Percentiles rank a stretch among this genome's conserved stretches.
phyloP scores from a whole-genome alignment of 2,888 invertebrate species.

The Epinotia demarniana region DNA sequence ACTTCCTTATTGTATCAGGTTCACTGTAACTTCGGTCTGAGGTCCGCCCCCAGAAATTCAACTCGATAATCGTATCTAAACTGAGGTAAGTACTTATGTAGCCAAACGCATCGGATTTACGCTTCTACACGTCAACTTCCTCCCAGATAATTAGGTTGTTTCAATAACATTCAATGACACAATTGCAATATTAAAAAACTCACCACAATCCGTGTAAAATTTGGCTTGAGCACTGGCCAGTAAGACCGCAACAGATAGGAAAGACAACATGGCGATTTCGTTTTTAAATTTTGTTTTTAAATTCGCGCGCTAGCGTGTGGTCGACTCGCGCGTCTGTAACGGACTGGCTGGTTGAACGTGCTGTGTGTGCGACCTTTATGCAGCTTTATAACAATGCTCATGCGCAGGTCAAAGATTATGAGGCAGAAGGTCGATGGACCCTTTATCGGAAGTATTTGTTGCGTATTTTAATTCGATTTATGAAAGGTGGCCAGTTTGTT shows the following conservation, averaged over 20 bases:
- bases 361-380: constrained; percentile 70
- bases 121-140: constrained; percentile 17
- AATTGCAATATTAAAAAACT: constrained; percentile 48
- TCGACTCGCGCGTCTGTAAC: constrained; percentile 72
- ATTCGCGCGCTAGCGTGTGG: constrained; percentile 74
- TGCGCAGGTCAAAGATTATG: constrained; percentile 73
- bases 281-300: constrained; percentile 39
- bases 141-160: background rate
- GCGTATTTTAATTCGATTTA: background rate
- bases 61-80: background rate
- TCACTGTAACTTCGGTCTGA: too few species aligned
- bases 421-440: constrained; percentile 31
- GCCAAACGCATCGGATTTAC: constrained; percentile 14
- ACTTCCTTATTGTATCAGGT: too few species aligned
- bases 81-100: background rate
- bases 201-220: constrained; percentile 79
- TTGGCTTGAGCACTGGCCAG: constrained; percentile 74
- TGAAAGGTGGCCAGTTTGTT: background rate
- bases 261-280: constrained; percentile 68
- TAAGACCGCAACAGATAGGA: constrained; percentile 62
- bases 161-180: background rate
- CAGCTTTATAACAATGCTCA: constrained; percentile 71
- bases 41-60: too few species aligned
- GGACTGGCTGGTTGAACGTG: constrained; percentile 67
- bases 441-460: constrained; percentile 16